Evolutionary conservation across 1,140 invertebrate species (phyloP).

Genomic region (Phymastichus coffea): DNA sequence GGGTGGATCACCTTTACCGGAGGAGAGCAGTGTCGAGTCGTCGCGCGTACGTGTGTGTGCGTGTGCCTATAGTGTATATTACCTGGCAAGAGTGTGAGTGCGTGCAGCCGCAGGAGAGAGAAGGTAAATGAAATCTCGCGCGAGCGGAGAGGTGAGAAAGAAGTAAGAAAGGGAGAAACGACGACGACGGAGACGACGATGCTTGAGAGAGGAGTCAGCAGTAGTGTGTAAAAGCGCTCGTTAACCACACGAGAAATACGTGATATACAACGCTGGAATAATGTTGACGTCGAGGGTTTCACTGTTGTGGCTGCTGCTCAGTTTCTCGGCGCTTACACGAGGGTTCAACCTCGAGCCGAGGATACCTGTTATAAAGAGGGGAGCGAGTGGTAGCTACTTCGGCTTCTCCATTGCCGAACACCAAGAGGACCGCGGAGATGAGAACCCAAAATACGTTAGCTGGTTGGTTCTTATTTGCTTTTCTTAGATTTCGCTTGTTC

Average conservation of each 20-base stretch:
- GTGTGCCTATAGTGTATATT: too few species aligned
- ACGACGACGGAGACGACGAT: background rate
- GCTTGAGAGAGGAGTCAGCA: background rate
- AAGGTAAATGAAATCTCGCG: too few species aligned
- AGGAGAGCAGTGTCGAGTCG: background rate
- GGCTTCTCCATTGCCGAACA: conserved; percentile 89
- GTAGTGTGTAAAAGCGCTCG: too few species aligned
- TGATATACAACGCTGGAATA: too few species aligned
- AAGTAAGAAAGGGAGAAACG: conserved; percentile 3
- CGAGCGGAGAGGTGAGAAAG: conserved; percentile 2
- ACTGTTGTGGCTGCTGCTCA: background rate
- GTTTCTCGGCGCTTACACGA: background rate
- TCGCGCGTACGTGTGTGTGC: background rate
- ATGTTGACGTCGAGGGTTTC: background rate
- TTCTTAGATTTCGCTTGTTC: too few species aligned
- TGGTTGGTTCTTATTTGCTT: conserved; percentile 58
- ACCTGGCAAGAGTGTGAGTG: too few species aligned
- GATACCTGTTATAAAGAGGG: conserved; percentile 80
- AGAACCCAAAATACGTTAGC: conserved; percentile 49
- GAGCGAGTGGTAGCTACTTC: conserved; percentile 73
- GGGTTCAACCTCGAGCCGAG: conserved; percentile 81
- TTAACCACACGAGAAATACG: too few species aligned
- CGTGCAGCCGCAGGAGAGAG: too few species aligned
- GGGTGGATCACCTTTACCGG: too few species aligned
- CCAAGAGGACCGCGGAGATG: conserved; percentile 56